Evolutionary conservation across 1,140 invertebrate species (phyloP), one percentile per base, ranked within the genome.

Genomic region (Drosophila murphyi): DNA sequence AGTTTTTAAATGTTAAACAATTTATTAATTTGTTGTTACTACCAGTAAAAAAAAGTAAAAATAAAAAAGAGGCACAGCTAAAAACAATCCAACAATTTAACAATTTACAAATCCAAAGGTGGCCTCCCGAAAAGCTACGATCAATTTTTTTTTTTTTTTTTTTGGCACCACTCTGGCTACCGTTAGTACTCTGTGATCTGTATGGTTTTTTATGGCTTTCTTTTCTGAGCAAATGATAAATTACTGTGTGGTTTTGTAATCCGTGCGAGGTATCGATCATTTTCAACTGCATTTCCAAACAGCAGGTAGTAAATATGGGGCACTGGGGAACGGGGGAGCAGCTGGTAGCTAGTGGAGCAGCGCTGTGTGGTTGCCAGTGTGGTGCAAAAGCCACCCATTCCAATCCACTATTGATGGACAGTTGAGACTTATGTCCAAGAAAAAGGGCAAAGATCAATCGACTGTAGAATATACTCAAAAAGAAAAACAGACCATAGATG

Each of bases 1-100:
- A 89, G 86, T 85, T 89, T 89, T 89, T 89, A 81, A 89, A 89
- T 89, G 85, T 89, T 89, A 90, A 89, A 89, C 81, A 89, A 90
- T 89, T 89, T 89, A 89, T 85, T 89, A 89, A 89, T 89, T 89
- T 89, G 85, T 90, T 89, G 71, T 77, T 89, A 79, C 85, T 50
- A 61, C 56, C 47, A 63, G 39, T 51, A 51, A 50, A 41, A 72
- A 72, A 61, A 63, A 78, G 59, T 69, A 65, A 63, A 57, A 65
- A 50, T 35, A 51, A 59, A 59, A 73, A 59, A 64, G 67, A 72
- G 61, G 10, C 39, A 60, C 35, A 50, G 29, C 48, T 43, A 64
- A 76, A 77, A 79, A 47, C 70, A 76, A 60, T 75, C 63, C 71
- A 75, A 32, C 54, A 35, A 50, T 50, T 68, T 20, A 12, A 71